Evolutionary conservation across 2,797 vertebrate genomes (phyloP), one percentile per base, ranked within the genome.

Genomic region (Platalea minor): DNA sequence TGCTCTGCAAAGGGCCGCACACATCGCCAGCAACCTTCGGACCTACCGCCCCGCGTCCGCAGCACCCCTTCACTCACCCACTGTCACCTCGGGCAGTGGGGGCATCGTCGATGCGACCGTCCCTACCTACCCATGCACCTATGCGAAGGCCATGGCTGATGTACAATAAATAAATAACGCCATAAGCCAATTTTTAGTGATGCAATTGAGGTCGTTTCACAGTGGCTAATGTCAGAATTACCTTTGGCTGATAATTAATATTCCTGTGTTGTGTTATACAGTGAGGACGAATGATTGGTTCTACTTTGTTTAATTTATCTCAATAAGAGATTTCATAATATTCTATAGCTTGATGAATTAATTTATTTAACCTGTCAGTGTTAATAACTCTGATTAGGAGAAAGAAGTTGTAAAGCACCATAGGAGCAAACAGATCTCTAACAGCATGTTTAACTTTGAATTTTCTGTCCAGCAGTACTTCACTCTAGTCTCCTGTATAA

Each of bases 321-420:
- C 97, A 98, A 75, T 98, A 97, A 98, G 88, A 96, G 95, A 96
- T 97, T 98, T 97, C 95, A 97, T 98, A 98, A 97, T 97, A 98
- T 97, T 96, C 97, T 96, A 96, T 97, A 98, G 95, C 88, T 98
- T 98, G 98, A 98, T 98, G 97, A 97, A 97, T 98, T 98, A 91
- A 98, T 98, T 98, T 98, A 98, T 98, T 98, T 98, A 97, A 97
- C 95, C 97, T 98, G 97, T 98, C 98, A 98, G 80, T 97, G 97
- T 97, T 98, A 98, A 98, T 98, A 98, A 97, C 72, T 94, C 91
- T 97, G 97, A 98, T 97, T 97, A 97, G 17, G 68, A 97, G 91
- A 73, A 97, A 96, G 91, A 97, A 97, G 95, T 97, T 97, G 92
- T 77, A 98, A 97, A 95, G 80, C 77, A 76, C 60, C 2, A 4